Conservation (phyloP, 2,888 invertebrate species). For the Sericinus montela region DNA sequence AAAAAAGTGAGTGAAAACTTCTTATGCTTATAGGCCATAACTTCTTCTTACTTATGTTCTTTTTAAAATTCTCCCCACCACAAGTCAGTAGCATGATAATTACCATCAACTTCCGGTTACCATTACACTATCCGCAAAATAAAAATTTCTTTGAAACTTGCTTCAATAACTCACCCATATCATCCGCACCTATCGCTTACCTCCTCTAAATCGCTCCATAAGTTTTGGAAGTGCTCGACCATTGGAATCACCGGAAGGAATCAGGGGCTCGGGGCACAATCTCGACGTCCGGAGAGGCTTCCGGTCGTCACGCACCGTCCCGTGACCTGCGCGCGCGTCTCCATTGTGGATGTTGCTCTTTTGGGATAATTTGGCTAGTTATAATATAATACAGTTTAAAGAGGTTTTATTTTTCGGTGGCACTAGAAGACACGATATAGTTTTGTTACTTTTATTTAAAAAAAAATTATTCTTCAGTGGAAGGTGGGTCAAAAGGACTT, state of each 20-base stretch:
- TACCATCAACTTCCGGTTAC: too few species aligned
- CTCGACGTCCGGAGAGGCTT: constrained; percentile 69
- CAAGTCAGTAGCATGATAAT: too few species aligned
- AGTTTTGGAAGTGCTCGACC: constrained; percentile 26
- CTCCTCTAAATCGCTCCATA: constrained; percentile 23
- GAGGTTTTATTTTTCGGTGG: neutral
- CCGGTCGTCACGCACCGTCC: constrained; percentile 53
- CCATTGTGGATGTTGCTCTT: constrained; percentile 32
- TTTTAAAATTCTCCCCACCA: too few species aligned
- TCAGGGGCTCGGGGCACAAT: constrained; percentile 73
- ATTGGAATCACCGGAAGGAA: constrained; percentile 68
- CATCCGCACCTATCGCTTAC: constrained; percentile 8
- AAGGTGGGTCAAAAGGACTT: too few species aligned
- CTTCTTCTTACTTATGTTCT: too few species aligned
- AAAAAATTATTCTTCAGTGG: too few species aligned
- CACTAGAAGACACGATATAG: too few species aligned
- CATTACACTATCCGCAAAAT: too few species aligned
- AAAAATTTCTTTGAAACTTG: neutral
- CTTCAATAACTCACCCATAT: neutral
- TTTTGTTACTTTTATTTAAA: too few species aligned
- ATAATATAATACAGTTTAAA: constrained; percentile 3
- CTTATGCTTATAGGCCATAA: too few species aligned
- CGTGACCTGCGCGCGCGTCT: constrained; percentile 64
- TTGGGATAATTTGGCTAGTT: constrained; percentile 12
- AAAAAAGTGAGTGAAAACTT: too few species aligned